A percentile compares a stretch with the other conserved stretches of the same genome.
phyloP scores from a whole-genome alignment of 2,888 invertebrate species.

The Aspidiotus rigidus region DNA sequence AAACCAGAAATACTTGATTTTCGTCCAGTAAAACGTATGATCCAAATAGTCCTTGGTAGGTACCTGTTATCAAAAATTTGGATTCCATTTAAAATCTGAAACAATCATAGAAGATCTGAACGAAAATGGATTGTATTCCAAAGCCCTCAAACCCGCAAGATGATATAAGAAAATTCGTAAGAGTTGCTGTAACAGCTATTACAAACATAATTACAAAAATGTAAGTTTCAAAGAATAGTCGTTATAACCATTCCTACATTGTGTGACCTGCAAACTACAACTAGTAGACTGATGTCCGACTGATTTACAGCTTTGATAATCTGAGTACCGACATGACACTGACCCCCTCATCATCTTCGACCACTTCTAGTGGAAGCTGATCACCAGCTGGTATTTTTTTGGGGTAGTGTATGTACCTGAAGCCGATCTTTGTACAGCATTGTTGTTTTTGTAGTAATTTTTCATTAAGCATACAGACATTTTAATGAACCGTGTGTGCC shows the following conservation, averaged over 20 bases:
- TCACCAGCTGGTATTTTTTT: conserved; percentile 1
- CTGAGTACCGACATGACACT: neutral
- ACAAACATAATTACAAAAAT: conserved; percentile 8
- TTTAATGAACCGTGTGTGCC: conserved; percentile 1
- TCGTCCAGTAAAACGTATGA: neutral
- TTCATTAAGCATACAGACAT: neutral
- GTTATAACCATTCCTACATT: neutral
- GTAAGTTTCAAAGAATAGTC: conserved; percentile 9
- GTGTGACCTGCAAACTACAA: neutral
- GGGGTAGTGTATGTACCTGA: neutral
- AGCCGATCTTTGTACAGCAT: neutral
- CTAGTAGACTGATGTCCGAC: conserved; percentile 7
- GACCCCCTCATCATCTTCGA: neutral
- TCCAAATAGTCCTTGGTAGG: neutral
- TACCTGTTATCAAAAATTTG: neutral
- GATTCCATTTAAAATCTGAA: neutral
- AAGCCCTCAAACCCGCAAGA: neutral
- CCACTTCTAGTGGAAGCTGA: conserved; percentile 4
- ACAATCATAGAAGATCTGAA: neutral
- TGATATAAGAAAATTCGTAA: neutral
- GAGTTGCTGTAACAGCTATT: neutral
- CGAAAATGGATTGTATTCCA: neutral
- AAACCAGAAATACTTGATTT: neutral
- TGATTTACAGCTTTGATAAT: conserved; percentile 6
- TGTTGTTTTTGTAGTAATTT: neutral